Evolutionary conservation across 2,113 vertebrate species (phyloP).

Genomic region (Elachura formosa): DNA sequence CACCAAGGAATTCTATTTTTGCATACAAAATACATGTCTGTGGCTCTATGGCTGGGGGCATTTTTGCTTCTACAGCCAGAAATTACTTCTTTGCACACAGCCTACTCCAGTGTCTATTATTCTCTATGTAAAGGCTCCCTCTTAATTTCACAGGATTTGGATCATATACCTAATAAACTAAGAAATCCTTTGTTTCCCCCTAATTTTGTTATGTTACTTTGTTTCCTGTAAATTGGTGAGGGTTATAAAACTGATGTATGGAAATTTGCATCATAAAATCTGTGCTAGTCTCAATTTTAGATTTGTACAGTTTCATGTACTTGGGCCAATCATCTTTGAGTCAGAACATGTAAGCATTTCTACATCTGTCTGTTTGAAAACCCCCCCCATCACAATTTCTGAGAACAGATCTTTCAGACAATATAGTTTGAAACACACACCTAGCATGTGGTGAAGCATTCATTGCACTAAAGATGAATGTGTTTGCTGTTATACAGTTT

Average conservation of each 20-base stretch:
- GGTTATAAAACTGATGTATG: background rate
- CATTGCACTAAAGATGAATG: conserved; percentile 18
- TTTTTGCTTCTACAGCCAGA: conserved; percentile 20
- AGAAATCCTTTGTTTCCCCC: background rate
- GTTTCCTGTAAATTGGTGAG: background rate
- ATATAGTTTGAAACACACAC: conserved; percentile 1
- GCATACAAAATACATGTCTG: background rate
- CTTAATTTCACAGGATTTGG: conserved; percentile 7
- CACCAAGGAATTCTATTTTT: conserved; percentile 9
- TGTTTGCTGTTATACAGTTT: background rate
- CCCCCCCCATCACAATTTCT: background rate
- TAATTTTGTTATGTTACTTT: background rate
- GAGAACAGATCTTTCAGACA: conserved; percentile 34
- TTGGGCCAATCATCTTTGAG: background rate
- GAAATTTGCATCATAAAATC: background rate
- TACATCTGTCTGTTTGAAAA: background rate
- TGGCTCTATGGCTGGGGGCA: background rate
- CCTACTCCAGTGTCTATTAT: background rate
- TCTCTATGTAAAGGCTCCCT: background rate
- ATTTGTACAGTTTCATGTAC: background rate
- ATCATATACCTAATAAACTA: background rate
- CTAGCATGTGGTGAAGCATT: background rate
- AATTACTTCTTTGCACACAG: background rate
- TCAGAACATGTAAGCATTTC: background rate
- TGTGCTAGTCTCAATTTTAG: background rate